Evolutionary conservation across 2,888 invertebrate genomes (phyloP), one percentile per base, ranked within the genome.

Genomic region (Drosophila hamatofila): DNA sequence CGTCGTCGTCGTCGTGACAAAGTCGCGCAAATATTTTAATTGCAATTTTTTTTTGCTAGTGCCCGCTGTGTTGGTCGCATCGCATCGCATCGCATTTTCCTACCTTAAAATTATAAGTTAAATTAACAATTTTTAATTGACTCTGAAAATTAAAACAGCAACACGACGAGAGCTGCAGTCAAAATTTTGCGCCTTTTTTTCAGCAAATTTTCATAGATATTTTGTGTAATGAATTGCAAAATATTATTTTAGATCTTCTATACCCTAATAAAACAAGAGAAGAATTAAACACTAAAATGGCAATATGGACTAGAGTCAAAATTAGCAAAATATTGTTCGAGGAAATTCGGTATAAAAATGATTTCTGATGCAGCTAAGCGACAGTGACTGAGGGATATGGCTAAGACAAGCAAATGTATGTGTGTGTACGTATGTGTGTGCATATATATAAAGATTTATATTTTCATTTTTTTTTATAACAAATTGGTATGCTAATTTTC

Each of bases 61-160:
- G 51, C 25, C 27, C 64, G 56, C 60, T 52, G 58, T 65, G 49
- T 64, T 57, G 58, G 65, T 84, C 80, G 71, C 80, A 63, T 83
- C 72, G 75, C 76, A 83, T 87, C 80, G 73, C 80, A 67, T 86
- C 68, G 78, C 72, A 84, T 88, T 83, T 83, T 73, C 60, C 76
- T 81, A 89, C 80, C 89, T 81, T 84, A 82, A 77, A 79, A 84
- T 87, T 84, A 88, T 72, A 82, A 89, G 85, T 85, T 80, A 85
- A 85, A 89, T 88, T 81, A 80, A 89, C 83, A 85, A 88, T 72
- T 89, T 85, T 85, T 85, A 85, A 89, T 85, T 85, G 84, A 85
- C 83, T 85, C 89, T 89, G 89, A 85, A 85, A 75, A 88, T 85
- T 84, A 79, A 79, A 78, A 73, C 71, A 73, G 68, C 67, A 80